These are phyloP conservation scores for Aurelia aurita DNA, from an alignment of 30 jellyfish, hydroid and myxozoan species.

Conservation along the genomic window DNA sequence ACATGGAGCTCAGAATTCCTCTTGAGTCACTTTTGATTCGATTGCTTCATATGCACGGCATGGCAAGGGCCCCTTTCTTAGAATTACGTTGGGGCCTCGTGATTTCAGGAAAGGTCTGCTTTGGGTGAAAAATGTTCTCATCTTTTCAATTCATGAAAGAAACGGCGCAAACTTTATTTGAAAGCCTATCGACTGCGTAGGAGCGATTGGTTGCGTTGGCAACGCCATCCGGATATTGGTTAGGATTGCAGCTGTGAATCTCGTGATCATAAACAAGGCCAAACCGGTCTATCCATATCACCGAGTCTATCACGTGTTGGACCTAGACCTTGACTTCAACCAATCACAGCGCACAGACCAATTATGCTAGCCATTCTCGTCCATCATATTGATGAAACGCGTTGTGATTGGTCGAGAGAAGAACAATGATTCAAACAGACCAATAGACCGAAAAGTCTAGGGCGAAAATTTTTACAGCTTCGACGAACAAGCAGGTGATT, in stretches of 20 bases:
- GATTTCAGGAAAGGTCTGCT: too few relatives aligned
- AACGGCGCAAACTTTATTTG: too few relatives aligned
- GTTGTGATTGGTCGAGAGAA: conserved; percentile 42
- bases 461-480: neutral
- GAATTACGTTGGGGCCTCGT: too few relatives aligned
- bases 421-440: neutral
- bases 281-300: conserved; percentile 34
- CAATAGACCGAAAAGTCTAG: conserved; percentile 30
- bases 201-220: neutral
- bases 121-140: too few relatives aligned
- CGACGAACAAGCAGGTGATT: neutral
- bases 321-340: conserved; percentile 25
- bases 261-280: neutral
- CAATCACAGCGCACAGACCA: conserved; percentile 55
- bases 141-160: too few relatives aligned
- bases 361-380: conserved; percentile 54
- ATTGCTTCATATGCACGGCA: too few relatives aligned
- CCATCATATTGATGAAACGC: conserved; percentile 6
- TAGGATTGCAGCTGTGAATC: neutral
- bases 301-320: conserved; percentile 44
- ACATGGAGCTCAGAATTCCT: too few relatives aligned
- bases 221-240: neutral
- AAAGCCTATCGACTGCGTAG: neutral
- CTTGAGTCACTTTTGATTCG: too few relatives aligned
- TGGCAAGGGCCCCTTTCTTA: too few relatives aligned